These are phyloP conservation scores for Coboldia fuscipes DNA, from an alignment of 1,140 invertebrate genomes.

Conservation along the genomic window DNA sequence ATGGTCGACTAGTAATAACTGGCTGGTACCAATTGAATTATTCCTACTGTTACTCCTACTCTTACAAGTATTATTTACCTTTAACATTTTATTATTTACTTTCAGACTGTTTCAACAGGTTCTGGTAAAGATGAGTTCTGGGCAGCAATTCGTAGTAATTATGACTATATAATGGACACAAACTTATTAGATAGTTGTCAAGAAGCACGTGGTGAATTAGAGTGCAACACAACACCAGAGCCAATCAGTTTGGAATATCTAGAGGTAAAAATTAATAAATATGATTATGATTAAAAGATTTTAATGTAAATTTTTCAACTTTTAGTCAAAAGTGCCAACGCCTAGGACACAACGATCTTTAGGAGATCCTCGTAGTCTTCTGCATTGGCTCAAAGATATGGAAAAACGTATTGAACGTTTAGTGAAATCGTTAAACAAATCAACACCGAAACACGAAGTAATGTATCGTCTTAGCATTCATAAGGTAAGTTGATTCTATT, in stretches of 20 bases:
- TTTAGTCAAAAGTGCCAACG: slow-evolving; percentile 11
- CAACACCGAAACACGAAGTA: too few relatives aligned
- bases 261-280: background rate
- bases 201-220: slow-evolving; percentile 22
- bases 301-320: background rate
- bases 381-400: slow-evolving; percentile 33
- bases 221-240: slow-evolving; percentile 8
- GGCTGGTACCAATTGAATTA: too few relatives aligned
- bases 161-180: slow-evolving; percentile 87
- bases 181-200: slow-evolving; percentile 74
- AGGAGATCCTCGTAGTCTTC: slow-evolving; percentile 18
- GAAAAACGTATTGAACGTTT: too few relatives aligned
- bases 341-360: slow-evolving; percentile 12
- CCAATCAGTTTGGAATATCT: background rate
- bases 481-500: too few relatives aligned
- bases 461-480: too few relatives aligned
- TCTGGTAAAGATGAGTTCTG: slow-evolving; percentile 61
- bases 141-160: slow-evolving; percentile 68
- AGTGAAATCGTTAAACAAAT: too few relatives aligned
- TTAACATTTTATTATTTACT: too few relatives aligned
- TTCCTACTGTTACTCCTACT: too few relatives aligned
- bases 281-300: background rate
- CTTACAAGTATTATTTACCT: too few relatives aligned
- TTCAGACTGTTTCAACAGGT: slow-evolving; percentile 23
- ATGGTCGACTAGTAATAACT: too few relatives aligned